phyloP scores from a whole-genome alignment of 1,140 invertebrate genomes.

The Campodea augens region DNA sequence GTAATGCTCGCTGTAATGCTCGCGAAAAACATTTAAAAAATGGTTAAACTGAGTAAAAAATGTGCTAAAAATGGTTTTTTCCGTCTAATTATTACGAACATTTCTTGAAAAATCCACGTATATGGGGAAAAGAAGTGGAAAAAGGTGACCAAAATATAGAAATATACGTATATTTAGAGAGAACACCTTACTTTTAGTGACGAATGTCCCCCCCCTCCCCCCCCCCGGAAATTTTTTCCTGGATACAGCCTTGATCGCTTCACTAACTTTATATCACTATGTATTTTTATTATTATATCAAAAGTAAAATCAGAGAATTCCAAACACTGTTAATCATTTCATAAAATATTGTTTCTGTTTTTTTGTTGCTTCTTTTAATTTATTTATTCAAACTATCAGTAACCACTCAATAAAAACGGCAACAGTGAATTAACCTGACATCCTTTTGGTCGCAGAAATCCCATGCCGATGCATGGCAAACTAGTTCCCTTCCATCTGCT shows the following conservation, averaged over 20 bases:
- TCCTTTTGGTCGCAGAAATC: constrained; percentile 78
- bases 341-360: neutral
- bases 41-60: too few species aligned
- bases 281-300: constrained; percentile 1
- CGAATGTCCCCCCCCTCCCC: constrained; percentile 6
- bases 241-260: constrained; percentile 2
- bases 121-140: too few species aligned
- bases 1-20: too few species aligned
- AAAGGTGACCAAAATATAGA: too few species aligned
- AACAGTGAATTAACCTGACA: constrained; percentile 44
- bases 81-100: too few species aligned
- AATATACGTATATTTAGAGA: constrained; percentile 4
- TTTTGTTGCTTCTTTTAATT: too few species aligned
- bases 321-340: neutral
- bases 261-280: constrained; percentile 5
- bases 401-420: too few species aligned
- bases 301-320: constrained; percentile 3
- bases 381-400: too few species aligned
- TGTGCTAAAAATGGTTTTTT: too few species aligned
- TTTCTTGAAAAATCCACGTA: too few species aligned
- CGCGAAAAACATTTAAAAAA: too few species aligned
- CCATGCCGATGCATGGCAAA: constrained; percentile 78
- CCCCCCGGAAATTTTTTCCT: too few species aligned
- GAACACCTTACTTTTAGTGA: constrained; percentile 6
- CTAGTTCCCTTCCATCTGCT: constrained; percentile 43